Conservation (phyloP, 2,888 invertebrate genomes). For the Perithous albicinctus region DNA sequence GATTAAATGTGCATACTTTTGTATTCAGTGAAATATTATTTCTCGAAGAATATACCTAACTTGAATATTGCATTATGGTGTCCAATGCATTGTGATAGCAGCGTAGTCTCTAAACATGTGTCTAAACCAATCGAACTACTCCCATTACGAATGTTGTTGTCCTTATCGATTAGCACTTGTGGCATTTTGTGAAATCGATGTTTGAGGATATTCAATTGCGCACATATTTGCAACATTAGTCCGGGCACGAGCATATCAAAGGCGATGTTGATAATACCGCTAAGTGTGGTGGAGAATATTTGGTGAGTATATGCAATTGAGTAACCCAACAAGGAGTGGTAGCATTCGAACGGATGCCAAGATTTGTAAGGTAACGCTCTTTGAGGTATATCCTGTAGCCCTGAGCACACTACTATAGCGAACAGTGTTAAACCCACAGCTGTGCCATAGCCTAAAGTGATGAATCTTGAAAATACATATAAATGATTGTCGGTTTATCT, state of each 20-base stretch:
- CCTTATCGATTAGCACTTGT: neutral
- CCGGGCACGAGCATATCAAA: constrained; percentile 69
- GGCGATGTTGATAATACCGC: too few species aligned
- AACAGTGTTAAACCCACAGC: neutral
- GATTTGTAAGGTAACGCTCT: constrained; percentile 66
- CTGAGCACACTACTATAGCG: constrained; percentile 40
- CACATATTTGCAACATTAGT: constrained; percentile 68
- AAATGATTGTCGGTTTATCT: constrained; percentile 52
- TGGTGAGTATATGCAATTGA: constrained; percentile 59
- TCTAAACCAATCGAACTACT: too few species aligned
- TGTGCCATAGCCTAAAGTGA: neutral
- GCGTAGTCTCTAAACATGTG: neutral
- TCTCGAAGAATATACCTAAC: too few species aligned
- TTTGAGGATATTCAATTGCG: constrained; percentile 66
- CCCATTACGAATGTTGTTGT: too few species aligned
- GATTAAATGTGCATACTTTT: too few species aligned
- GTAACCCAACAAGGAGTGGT: constrained; percentile 54
- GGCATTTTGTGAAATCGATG: constrained; percentile 51
- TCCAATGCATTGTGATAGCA: constrained; percentile 46
- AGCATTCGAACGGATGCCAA: constrained; percentile 69
- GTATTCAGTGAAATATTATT: too few species aligned
- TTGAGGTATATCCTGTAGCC: constrained; percentile 47
- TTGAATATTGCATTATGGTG: constrained; percentile 65
- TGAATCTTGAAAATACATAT: neutral
- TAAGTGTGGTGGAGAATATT: too few species aligned